These are phyloP conservation scores for Fulica atra DNA, from an alignment of 2,113 vertebrate genomes.

Conservation along the genomic window DNA sequence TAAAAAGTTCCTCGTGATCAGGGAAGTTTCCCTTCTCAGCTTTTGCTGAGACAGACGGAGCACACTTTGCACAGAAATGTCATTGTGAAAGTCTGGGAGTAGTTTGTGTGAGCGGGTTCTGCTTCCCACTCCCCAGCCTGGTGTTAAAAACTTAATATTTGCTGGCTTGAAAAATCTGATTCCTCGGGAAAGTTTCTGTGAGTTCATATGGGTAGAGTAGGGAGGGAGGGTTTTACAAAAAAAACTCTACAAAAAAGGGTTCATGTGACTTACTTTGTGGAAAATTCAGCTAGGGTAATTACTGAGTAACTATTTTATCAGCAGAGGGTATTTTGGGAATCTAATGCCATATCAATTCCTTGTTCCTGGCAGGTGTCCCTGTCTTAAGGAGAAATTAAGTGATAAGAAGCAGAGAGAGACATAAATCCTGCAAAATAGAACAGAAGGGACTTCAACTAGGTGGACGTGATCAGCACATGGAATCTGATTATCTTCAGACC, in stretches of 20 bases:
- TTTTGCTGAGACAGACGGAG: background rate
- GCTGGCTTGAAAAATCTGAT: background rate
- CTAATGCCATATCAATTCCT: background rate
- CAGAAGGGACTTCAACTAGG: background rate
- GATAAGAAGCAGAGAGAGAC: background rate
- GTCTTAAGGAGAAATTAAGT: slow-evolving; percentile 8
- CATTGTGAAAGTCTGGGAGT: background rate
- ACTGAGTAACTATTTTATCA: background rate
- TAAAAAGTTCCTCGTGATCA: background rate
- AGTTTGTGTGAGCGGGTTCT: background rate
- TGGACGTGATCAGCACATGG: background rate
- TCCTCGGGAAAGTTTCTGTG: background rate
- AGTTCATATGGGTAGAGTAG: background rate
- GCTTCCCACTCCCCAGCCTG: background rate
- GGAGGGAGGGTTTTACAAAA: background rate
- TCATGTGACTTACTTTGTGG: background rate
- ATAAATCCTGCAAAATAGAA: background rate
- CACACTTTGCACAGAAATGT: background rate
- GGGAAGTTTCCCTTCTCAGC: background rate
- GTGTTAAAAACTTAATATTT: background rate
- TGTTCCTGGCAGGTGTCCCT: background rate
- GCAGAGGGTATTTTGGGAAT: background rate
- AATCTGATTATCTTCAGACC: background rate
- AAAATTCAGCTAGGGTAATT: background rate
- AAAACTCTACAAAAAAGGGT: background rate